Conservation (phyloP, 2,888 invertebrate species). For the Caenorhabditis wallacei region DNA sequence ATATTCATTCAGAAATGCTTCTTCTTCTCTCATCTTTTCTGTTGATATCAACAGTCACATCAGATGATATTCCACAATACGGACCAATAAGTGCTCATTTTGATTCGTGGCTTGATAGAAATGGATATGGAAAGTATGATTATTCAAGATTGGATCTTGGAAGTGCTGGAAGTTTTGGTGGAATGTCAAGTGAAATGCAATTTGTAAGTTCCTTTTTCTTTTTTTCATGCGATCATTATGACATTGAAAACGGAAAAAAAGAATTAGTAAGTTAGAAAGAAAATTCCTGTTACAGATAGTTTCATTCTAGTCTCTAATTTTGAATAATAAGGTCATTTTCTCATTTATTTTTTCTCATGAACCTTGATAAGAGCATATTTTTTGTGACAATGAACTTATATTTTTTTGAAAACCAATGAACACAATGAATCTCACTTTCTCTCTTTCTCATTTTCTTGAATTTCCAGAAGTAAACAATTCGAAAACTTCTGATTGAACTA, state of each 20-base stretch:
- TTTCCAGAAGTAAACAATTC: background rate
- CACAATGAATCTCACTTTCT: too few relatives aligned
- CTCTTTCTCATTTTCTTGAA: background rate
- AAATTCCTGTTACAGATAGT: too few relatives aligned
- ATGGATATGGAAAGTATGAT: constrained; percentile 66
- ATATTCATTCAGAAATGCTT: constrained; percentile 21
- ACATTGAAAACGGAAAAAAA: too few relatives aligned
- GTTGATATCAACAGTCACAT: constrained; percentile 2
- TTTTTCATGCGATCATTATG: too few relatives aligned
- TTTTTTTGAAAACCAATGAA: too few relatives aligned
- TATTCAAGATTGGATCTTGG: constrained; percentile 66
- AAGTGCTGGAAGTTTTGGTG: constrained; percentile 70
- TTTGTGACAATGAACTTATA: too few relatives aligned
- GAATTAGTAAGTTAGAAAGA: too few relatives aligned
- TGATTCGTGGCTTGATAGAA: constrained; percentile 55
- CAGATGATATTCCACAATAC: constrained; percentile 36
- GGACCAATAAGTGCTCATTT: constrained; percentile 61
- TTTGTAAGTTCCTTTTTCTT: constrained; percentile 29
- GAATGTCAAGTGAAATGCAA: constrained; percentile 47
- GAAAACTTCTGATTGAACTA: background rate
- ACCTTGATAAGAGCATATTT: too few relatives aligned
- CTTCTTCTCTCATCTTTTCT: constrained; percentile 19
- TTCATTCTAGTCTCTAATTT: too few relatives aligned
- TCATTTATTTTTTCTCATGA: too few relatives aligned
- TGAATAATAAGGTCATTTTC: too few relatives aligned